phyloP scores from a whole-genome alignment of 2,888 invertebrate genomes.

The Leptopterna dolabrata region DNA sequence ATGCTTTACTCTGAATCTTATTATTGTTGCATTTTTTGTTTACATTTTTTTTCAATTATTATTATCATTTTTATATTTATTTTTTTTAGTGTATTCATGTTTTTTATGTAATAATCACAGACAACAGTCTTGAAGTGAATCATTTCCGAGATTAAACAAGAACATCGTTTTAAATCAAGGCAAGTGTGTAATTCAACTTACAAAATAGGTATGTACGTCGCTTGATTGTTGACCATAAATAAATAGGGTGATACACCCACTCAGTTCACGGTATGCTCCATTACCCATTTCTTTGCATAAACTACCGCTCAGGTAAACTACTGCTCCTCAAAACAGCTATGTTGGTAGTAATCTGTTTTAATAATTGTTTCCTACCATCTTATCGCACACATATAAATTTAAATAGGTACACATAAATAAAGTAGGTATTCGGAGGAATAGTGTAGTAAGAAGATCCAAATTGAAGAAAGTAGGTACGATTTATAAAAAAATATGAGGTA shows the following conservation, averaged over 20 bases:
- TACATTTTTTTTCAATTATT: no score
- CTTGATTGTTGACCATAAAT: no score
- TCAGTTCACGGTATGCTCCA: background rate
- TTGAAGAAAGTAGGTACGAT: background rate
- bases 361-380: no score
- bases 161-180: background rate
- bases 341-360: no score
- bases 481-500: background rate
- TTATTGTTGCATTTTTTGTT: no score
- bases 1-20: no score
- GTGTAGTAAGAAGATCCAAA: background rate
- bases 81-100: background rate
- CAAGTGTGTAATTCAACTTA: background rate
- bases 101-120: slow-evolving; percentile 18
- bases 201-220: background rate
- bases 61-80: no score
- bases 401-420: no score
- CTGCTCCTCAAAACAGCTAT: no score
- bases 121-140: slow-evolving; percentile 29
- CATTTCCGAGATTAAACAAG: slow-evolving; percentile 4
- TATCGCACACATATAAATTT: no score
- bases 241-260: no score
- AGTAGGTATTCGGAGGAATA: background rate
- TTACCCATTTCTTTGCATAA: background rate
- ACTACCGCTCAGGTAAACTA: no score